phyloP scores from a whole-genome alignment of 2,113 vertebrate species.

The Pseudorhombus dupliciocellatus region DNA sequence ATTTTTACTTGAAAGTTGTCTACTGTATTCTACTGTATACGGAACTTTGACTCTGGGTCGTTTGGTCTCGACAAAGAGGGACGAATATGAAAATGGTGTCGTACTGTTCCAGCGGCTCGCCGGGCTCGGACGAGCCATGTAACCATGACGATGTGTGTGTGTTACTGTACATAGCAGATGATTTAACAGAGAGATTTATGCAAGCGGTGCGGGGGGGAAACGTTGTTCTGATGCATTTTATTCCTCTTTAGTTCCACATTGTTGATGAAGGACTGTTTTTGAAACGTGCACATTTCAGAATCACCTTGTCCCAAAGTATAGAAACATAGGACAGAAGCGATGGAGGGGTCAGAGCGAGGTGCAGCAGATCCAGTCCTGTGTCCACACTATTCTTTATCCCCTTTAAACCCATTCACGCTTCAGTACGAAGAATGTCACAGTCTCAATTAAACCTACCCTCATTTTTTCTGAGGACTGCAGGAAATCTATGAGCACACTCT shows the following conservation, averaged over 20 bases:
- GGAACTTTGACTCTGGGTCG: slow-evolving; percentile 37
- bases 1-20: slow-evolving; percentile 67
- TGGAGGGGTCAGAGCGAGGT: slow-evolving; percentile 14
- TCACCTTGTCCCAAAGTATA: slow-evolving; percentile 16
- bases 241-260: slow-evolving; percentile 13
- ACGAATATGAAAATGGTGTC: slow-evolving; percentile 34
- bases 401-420: slow-evolving; percentile 50
- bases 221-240: slow-evolving; percentile 35
- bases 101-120: slow-evolving; percentile 39
- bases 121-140: slow-evolving; percentile 36
- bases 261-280: slow-evolving; percentile 42
- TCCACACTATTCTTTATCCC: slow-evolving; percentile 7
- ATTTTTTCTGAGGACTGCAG: slow-evolving; percentile 52
- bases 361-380: slow-evolving; percentile 8
- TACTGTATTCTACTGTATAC: slow-evolving; percentile 66
- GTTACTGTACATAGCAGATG: slow-evolving; percentile 74
- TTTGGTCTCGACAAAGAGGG: slow-evolving; percentile 34
- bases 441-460: slow-evolving; percentile 48
- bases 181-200: slow-evolving; percentile 77
- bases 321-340: neutral
- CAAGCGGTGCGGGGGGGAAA: slow-evolving; percentile 58
- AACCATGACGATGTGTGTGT: slow-evolving; percentile 45
- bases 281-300: slow-evolving; percentile 24
- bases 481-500: slow-evolving; percentile 35
- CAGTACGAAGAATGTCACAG: slow-evolving; percentile 47